Evolutionary conservation across 1,140 invertebrate genomes (phyloP).

Genomic region (Ganaspis sp.): DNA sequence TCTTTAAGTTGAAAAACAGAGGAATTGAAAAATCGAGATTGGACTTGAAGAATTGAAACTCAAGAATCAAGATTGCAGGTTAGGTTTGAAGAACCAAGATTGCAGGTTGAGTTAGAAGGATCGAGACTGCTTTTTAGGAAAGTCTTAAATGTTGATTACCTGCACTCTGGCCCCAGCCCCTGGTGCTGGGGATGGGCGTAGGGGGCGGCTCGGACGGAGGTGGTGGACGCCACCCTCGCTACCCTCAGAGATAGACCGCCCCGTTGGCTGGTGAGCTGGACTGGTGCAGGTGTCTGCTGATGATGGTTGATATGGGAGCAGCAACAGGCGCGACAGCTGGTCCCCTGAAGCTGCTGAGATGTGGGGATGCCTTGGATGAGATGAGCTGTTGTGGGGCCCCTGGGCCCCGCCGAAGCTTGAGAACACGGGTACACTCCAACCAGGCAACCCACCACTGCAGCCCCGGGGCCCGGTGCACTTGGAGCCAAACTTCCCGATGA

Average conservation of each 20-base stretch:
- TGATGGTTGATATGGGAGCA: conserved; percentile 65
- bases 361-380: conserved; percentile 56
- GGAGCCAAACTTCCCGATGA: conserved; percentile 71
- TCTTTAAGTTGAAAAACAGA: too few species aligned
- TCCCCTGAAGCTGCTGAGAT: conserved; percentile 53
- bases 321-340: conserved; percentile 70
- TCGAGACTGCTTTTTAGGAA: background rate
- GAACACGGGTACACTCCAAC: conserved; percentile 78
- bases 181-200: conserved; percentile 76
- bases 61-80: too few species aligned
- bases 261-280: conserved; percentile 73
- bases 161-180: conserved; percentile 74
- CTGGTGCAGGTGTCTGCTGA: conserved; percentile 57
- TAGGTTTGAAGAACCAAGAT: background rate
- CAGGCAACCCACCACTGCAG: conserved; percentile 77
- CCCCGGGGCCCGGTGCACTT: conserved; percentile 70
- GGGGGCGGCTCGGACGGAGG: conserved; percentile 76
- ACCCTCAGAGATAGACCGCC: conserved; percentile 75
- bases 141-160: conserved; percentile 61
- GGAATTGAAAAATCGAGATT: too few species aligned
- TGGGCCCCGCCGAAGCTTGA: conserved; percentile 74
- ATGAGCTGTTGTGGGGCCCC: conserved; percentile 71
- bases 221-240: conserved; percentile 77
- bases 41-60: too few species aligned
- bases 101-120: background rate